phyloP scores from a whole-genome alignment of 2,888 invertebrate species.

The Caenorhabditis afra region DNA sequence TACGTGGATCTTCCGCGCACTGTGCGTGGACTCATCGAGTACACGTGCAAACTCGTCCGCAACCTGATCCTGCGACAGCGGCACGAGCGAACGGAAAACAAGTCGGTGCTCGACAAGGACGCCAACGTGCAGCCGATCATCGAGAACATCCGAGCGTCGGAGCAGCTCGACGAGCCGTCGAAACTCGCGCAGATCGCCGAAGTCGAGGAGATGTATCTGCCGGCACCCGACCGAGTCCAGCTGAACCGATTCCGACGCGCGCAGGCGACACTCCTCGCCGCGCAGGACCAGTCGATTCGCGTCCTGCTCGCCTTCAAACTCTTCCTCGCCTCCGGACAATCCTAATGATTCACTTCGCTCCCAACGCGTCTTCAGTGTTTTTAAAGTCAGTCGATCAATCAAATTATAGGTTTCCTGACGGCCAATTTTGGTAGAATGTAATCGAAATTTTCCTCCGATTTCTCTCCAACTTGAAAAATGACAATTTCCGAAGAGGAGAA shows the following conservation, averaged over 20 bases:
- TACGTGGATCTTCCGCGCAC: conserved; percentile 86
- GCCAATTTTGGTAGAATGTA: too few relatives aligned
- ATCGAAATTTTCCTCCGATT: too few relatives aligned
- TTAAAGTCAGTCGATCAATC: too few relatives aligned
- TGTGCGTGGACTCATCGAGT: conserved; percentile 80
- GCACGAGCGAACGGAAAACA: conserved; percentile 80
- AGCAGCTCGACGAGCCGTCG: conserved; percentile 68
- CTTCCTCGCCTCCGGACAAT: conserved; percentile 45
- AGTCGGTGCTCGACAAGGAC: conserved; percentile 81
- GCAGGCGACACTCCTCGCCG: conserved; percentile 59
- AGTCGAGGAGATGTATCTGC: conserved; percentile 75
- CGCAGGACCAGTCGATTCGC: conserved; percentile 67
- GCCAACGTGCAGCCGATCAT: conserved; percentile 81
- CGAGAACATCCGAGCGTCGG: conserved; percentile 67
- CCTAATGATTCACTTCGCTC: too few relatives aligned
- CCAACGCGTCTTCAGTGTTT: too few relatives aligned
- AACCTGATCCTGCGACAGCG: conserved; percentile 81
- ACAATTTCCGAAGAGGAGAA: too few relatives aligned
- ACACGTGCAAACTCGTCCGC: conserved; percentile 79
- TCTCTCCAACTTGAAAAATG: too few relatives aligned
- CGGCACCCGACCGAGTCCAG: conserved; percentile 65
- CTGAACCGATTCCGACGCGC: conserved; percentile 57
- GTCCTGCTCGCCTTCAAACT: conserved; percentile 69
- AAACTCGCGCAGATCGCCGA: conserved; percentile 66
- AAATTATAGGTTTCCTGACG: too few relatives aligned